Base-by-base conservation (phyloP, 1,140 invertebrate species). In the Listronotus bonariensis region DNA sequence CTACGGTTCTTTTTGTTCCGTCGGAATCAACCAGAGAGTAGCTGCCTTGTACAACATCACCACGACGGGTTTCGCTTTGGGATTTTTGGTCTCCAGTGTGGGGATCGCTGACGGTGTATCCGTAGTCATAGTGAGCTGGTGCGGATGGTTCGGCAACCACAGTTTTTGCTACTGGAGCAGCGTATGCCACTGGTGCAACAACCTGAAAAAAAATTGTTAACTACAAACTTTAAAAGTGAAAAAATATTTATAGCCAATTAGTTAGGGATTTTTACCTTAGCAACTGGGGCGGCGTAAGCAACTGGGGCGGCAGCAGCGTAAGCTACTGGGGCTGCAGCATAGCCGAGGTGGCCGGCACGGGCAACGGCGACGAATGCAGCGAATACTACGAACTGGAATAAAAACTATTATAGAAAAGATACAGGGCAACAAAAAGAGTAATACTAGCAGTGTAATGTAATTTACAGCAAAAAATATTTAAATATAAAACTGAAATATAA, bases 31-130 rank as follows among this genome's bases (percentile, higher is more conserved):
- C 60, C 12, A 63, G n/a, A 12, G 60, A 63, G 52, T 63, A 63
- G 43, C 40, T 46, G 76, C 87, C 87, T 72, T 86, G 83, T 10
- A 88, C 87, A 18, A 87, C 81, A 72, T 88, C 86, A 11, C 87
- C 87, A 54, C 80, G 78, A 3, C 84, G 77, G 15, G 77, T 79
- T 76, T 86, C 84, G 42, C 83, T 77, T 74, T 85, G 83, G 64
- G 80, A 82, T 76, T 86, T 85, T 63, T 80, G 79, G 69, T 86
- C 84, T n/a, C 86, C 83, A 43, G 81, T 87, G 69, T 82, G 81
- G 31, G 80, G 78, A 62, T 86, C 85, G 68, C 83, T 79, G 20
- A 86, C 80, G 55, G 83, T 79, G 72, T 85, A 85, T 32, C 82
- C 81, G 72, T 81, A 85, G 52, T 77, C 79, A 72, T 84, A 84